Evolutionary conservation across 2,888 invertebrate genomes (phyloP), one percentile per base, ranked within the genome.

Genomic region (Deilephila porcellus): DNA sequence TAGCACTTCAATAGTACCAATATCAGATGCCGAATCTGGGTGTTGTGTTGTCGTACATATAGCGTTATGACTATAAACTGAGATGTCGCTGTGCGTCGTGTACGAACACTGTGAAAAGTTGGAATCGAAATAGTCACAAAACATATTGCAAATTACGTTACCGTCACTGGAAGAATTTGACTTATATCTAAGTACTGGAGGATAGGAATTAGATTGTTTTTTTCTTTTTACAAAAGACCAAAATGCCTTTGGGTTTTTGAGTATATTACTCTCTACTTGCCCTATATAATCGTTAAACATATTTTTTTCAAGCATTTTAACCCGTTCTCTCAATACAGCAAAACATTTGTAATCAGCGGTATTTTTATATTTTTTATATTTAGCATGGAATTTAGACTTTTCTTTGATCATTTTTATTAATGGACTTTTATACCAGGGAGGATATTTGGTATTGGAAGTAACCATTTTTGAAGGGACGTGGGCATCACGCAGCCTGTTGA

Each of bases 381-480:
- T 75, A 2, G 4, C n/a, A 20, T 75, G 73, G 34, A 64, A 71
- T 60, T 77, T 77, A 17, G 20, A 20, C 60, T 77, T 77, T 73
- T 76, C 77, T 72, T 73, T 76, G 11, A 77, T 7, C 14, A 76
- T 63, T 73, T 74, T 77, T n/a, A 75, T 73, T 2, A 77, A 70
- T 4, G 76, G 74, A 0, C 4, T 60, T 17, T 64, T 70, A 70
- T 62, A 75, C 75, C 75, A 75, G 8, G 62, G 75, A 3, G 73
- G 73, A 60, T 73, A 71, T 62, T 70, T 73, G 14, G 37, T 32
- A 4, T 17, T 3, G 20, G 76, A 63, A 19, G 32, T 62, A 37
- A 72, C 20, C 11, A 59, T 17, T 72, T 73, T 70, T 11, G 60
- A 11, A 7, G 73, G 73, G 0, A 73, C 59, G 25, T 63, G 71